Percentiles rank a stretch among this genome's conserved stretches.
Evolutionary conservation across 2,888 invertebrate species (phyloP).

Genomic region (Melanargia galathea): DNA sequence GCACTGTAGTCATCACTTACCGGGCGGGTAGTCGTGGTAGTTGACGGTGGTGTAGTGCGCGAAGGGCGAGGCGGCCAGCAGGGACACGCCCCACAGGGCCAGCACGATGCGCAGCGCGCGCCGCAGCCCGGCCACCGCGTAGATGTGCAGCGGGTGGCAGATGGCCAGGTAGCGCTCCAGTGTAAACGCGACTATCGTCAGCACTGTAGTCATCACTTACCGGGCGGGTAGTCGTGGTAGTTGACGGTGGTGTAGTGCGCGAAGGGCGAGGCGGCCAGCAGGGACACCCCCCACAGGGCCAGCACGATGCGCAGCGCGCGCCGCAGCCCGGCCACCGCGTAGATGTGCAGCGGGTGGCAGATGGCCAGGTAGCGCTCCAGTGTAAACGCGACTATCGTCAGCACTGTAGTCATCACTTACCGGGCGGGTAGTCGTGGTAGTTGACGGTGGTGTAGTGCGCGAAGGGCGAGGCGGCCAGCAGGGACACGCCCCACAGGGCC

Average conservation of each 20-base stretch:
- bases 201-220: constrained; percentile 53
- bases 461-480: constrained; percentile 89
- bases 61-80: constrained; percentile 89
- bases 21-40: constrained; percentile 88
- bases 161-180: constrained; percentile 95
- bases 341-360: constrained; percentile 92
- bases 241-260: constrained; percentile 88
- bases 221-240: constrained; percentile 88
- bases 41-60: constrained; percentile 88
- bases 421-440: constrained; percentile 88
- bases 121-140: constrained; percentile 91
- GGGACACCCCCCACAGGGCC: constrained; percentile 88
- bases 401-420: too few relatives aligned
- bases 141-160: constrained; percentile 92
- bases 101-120: constrained; percentile 91
- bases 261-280: constrained; percentile 89
- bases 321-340: constrained; percentile 91
- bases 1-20: constrained; percentile 53
- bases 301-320: constrained; percentile 91
- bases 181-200: constrained; percentile 94
- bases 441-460: constrained; percentile 88
- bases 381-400: constrained; percentile 95
- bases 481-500: constrained; percentile 88
- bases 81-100: constrained; percentile 88
- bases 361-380: constrained; percentile 95